phyloP scores from a whole-genome alignment of 1,140 invertebrate genomes.

The Temnothorax longispinosus region DNA sequence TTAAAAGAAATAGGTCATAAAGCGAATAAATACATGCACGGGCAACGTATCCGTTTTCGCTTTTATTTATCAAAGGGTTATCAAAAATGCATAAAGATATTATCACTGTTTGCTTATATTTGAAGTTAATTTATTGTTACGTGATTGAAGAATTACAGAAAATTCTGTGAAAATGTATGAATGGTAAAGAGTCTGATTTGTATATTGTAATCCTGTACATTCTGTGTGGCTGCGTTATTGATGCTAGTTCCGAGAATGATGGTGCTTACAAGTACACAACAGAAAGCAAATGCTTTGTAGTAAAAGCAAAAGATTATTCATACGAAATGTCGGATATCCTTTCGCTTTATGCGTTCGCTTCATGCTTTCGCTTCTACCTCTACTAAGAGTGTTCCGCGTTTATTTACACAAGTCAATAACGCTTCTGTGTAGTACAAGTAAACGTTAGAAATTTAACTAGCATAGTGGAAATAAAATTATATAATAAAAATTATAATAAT shows the following conservation, averaged over 20 bases:
- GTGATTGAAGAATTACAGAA: neutral
- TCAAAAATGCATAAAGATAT: neutral
- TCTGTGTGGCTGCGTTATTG: constrained; percentile 5
- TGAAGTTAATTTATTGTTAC: neutral
- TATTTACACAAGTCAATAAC: constrained; percentile 38
- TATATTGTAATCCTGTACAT: constrained; percentile 2
- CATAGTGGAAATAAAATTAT: neutral
- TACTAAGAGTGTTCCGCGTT: constrained; percentile 7
- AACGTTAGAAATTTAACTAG: neutral
- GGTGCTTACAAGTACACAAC: constrained; percentile 17
- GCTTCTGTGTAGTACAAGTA: neutral
- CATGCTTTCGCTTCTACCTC: constrained; percentile 5
- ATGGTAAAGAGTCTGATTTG: neutral
- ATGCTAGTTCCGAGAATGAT: constrained; percentile 3
- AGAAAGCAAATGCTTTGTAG: constrained; percentile 33
- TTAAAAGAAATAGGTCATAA: neutral
- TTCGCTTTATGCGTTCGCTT: constrained; percentile 18
- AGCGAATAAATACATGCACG: neutral
- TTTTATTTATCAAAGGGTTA: neutral
- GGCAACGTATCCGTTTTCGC: neutral
- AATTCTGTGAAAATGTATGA: constrained; percentile 7
- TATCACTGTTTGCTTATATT: neutral
- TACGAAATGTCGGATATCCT: constrained; percentile 41
- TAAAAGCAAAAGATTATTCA: constrained; percentile 36
- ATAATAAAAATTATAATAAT: neutral